Evolutionary conservation across 2,888 invertebrate genomes (phyloP).

Genomic region (Drepana falcataria): DNA sequence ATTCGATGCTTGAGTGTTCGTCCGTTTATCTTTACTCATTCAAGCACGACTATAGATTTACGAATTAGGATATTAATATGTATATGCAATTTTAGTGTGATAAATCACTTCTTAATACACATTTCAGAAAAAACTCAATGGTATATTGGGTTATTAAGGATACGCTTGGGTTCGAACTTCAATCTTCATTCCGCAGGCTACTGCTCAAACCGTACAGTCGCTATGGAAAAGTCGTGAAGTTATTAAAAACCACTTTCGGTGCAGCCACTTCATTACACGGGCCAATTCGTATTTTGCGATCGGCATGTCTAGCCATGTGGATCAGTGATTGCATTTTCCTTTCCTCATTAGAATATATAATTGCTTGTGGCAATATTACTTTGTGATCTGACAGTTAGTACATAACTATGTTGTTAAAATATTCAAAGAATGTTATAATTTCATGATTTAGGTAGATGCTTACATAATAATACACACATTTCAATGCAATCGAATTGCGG

Average conservation of each 20-base stretch:
- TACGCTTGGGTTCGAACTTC: no score
- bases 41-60: no score
- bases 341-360: conserved; percentile 26
- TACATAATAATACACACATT: no score
- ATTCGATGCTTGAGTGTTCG: not conserved
- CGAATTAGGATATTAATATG: no score
- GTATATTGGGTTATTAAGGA: no score
- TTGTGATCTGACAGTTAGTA: conserved; percentile 8
- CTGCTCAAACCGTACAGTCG: no score
- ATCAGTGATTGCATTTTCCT: conserved; percentile 39
- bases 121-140: no score
- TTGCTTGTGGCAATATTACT: conserved; percentile 14
- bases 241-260: conserved; percentile 14
- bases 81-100: no score
- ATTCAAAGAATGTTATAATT: not conserved
- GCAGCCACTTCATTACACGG: conserved; percentile 30
- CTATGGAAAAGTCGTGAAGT: not conserved
- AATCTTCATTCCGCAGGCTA: no score
- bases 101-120: no score
- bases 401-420: not conserved
- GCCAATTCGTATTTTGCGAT: conserved; percentile 41
- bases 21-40: not conserved
- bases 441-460: not conserved
- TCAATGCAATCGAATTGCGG: no score
- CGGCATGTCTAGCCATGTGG: conserved; percentile 36